Evolutionary conservation across 2,888 invertebrate species (phyloP).

Genomic region (Mechanitis mazaeus): DNA sequence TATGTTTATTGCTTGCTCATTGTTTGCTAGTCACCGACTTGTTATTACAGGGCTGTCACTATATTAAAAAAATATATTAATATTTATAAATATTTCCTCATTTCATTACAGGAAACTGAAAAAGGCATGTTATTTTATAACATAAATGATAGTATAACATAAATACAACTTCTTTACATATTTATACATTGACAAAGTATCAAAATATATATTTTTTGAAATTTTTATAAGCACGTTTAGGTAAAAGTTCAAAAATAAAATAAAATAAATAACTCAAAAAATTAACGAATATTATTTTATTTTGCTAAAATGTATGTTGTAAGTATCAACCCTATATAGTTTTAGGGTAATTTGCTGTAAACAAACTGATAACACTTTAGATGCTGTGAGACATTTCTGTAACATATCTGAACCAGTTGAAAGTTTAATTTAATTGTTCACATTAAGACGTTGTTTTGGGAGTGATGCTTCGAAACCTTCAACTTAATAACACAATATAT

Average conservation of each 20-base stretch:
- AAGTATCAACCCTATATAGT: constrained; percentile 13
- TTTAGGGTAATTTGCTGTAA: constrained; percentile 19
- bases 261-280: not conserved
- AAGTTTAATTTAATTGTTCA: constrained; percentile 11
- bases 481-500: no score
- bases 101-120: no score
- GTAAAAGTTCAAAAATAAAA: no score
- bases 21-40: constrained; percentile 41
- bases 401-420: constrained; percentile 9
- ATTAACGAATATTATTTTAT: not conserved
- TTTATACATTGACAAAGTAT: no score
- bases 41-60: constrained; percentile 10
- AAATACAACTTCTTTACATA: no score
- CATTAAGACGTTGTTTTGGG: constrained; percentile 1
- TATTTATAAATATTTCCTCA: no score
- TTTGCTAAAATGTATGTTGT: not conserved
- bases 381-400: constrained; percentile 5
- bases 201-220: no score
- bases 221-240: no score
- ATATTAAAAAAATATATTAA: no score
- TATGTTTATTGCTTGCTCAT: constrained; percentile 66
- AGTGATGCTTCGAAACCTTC: not conserved
- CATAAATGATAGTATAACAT: no score
- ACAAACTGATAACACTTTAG: constrained; percentile 17
- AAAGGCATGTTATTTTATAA: no score